Conservation (phyloP, 2,888 invertebrate species). For the Mesorhabditis sp. region DNA sequence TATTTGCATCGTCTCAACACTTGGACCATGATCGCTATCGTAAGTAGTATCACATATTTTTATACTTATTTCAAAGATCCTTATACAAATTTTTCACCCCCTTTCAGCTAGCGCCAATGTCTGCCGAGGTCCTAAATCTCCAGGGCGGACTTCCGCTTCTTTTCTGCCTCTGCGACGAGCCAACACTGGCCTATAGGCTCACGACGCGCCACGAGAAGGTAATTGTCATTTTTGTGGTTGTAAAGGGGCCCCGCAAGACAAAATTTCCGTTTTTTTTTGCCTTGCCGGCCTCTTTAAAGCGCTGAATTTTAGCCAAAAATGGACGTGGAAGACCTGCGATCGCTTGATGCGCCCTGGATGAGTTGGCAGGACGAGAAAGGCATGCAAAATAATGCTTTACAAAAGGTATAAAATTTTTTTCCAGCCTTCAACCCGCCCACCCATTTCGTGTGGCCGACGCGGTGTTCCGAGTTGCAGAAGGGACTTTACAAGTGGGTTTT, state of each 20-base stretch:
- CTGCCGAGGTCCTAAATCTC: background rate
- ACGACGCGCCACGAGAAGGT: background rate
- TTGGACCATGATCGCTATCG: background rate
- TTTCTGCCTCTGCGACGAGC: conserved; percentile 11
- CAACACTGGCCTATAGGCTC: conserved; percentile 7
- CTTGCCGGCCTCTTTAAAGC: no score
- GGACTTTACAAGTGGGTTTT: background rate
- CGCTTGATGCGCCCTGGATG: background rate
- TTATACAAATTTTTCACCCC: background rate
- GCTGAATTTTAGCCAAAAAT: background rate
- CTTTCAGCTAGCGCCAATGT: background rate
- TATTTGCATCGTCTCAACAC: background rate
- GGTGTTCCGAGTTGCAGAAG: conserved; percentile 1
- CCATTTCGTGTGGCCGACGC: conserved; percentile 1
- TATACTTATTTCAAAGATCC: conserved; percentile 1
- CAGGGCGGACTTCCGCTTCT: conserved; percentile 12
- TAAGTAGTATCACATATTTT: background rate
- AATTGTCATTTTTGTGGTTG: background rate
- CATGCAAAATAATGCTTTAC: no score
- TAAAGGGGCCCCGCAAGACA: no score
- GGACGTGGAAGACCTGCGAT: background rate
- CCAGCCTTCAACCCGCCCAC: background rate
- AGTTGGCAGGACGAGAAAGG: no score
- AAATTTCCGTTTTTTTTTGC: no score
- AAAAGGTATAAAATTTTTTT: background rate